These are phyloP conservation scores for Dugesia japonica DNA, from an alignment of 2,888 invertebrate genomes.

Conservation along the genomic window DNA sequence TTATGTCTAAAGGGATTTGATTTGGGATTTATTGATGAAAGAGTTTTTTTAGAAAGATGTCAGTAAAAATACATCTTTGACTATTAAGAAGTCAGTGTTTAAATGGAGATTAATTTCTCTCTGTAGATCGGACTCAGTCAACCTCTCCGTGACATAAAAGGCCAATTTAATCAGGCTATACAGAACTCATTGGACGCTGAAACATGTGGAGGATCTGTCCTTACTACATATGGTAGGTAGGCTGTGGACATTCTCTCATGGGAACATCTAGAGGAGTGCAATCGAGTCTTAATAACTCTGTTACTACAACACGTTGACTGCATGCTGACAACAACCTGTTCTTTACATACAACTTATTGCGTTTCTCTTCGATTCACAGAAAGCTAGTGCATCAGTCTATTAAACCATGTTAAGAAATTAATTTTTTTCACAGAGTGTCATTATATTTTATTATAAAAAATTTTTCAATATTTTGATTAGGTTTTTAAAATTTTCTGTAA, in stretches of 20 bases:
- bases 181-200: slow-evolving; percentile 9
- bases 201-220: slow-evolving; percentile 14
- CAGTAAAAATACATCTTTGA: slow-evolving; percentile 20
- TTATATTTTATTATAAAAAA: neutral
- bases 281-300: neutral
- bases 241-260: neutral
- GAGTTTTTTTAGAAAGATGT: slow-evolving; percentile 20
- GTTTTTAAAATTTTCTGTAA: neutral
- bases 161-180: slow-evolving; percentile 20
- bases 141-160: slow-evolving; percentile 20
- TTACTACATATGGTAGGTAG: slow-evolving; percentile 14
- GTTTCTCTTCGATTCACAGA: neutral
- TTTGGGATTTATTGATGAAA: slow-evolving; percentile 20
- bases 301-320: neutral
- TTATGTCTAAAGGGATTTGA: slow-evolving; percentile 10
- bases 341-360: neutral
- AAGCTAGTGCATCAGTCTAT: slow-evolving; percentile 2
- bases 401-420: neutral
- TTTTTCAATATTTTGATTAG: too few species aligned
- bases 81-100: slow-evolving; percentile 15
- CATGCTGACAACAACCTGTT: slow-evolving; percentile 20
- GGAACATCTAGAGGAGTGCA: neutral
- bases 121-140: slow-evolving; percentile 16
- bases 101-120: slow-evolving; percentile 16
- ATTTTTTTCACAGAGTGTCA: neutral